These are phyloP conservation scores for Cosmorhoe ocellata DNA, from an alignment of 2,888 invertebrate species.

Conservation along the genomic window DNA sequence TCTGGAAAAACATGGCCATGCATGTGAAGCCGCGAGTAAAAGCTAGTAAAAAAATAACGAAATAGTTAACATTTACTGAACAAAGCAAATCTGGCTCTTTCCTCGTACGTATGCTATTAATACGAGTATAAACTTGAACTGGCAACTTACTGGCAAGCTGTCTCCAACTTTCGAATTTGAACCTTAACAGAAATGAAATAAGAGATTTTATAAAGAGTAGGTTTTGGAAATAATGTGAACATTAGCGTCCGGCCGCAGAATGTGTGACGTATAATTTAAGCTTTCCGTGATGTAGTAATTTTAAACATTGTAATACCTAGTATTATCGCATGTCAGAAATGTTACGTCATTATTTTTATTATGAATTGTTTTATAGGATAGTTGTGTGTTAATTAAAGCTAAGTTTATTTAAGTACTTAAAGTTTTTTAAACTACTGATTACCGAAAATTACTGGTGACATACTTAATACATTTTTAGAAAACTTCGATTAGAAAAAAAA, in stretches of 20 bases:
- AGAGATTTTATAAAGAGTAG: conserved; percentile 3
- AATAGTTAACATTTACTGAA: conserved; percentile 33
- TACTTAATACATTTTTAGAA: no score
- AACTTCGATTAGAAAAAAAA: no score
- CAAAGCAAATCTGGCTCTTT: conserved; percentile 25
- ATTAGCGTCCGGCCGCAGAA: conserved; percentile 29
- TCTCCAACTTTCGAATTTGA: conserved; percentile 13
- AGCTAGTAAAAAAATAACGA: conserved; percentile 18
- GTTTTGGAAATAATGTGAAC: conserved; percentile 19
- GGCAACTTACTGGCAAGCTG: conserved; percentile 10
- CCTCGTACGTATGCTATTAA: conserved; percentile 30
- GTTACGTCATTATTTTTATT: conserved; percentile 10
- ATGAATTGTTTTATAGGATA: conserved; percentile 6
- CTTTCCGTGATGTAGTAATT: conserved; percentile 35
- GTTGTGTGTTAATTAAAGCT: no score
- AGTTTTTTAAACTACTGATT: no score
- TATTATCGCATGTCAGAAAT: conserved; percentile 7
- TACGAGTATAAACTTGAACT: conserved; percentile 36
- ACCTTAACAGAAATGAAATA: conserved; percentile 1
- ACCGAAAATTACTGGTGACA: no score
- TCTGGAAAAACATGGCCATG: no score
- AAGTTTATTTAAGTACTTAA: no score
- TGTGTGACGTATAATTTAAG: conserved; percentile 36
- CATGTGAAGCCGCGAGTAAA: no score
- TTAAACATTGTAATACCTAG: conserved; percentile 35